Evolutionary conservation across 1,140 invertebrate species (phyloP).

Genomic region (Drosophila prosaltans): DNA sequence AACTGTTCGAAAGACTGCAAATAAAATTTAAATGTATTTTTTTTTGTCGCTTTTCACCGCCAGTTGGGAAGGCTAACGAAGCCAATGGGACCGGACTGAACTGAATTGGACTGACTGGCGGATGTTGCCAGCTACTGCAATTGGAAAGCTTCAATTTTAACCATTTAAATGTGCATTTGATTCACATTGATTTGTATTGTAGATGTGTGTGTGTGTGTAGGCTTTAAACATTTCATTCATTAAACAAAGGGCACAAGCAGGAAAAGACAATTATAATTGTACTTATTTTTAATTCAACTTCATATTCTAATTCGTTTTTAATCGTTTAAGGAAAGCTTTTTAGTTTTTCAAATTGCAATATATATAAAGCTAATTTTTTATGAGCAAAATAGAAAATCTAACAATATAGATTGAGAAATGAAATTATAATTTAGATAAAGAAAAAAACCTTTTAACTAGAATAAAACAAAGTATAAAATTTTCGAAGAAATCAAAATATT

Average conservation of each 20-base stretch:
- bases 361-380: too few species aligned
- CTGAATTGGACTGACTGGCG: neutral
- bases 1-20: conserved; percentile 43
- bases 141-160: conserved; percentile 28
- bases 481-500: too few species aligned
- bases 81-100: conserved; percentile 41
- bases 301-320: too few species aligned
- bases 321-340: too few species aligned
- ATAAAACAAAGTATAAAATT: too few species aligned
- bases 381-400: too few species aligned
- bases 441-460: too few species aligned
- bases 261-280: neutral
- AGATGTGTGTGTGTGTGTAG: neutral
- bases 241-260: neutral
- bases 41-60: conserved; percentile 42
- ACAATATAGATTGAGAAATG: too few species aligned
- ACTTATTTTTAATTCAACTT: too few species aligned
- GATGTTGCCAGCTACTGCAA: conserved; percentile 13
- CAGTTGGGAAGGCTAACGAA: conserved; percentile 42
- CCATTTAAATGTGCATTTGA: conserved; percentile 48
- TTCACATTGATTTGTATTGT: conserved; percentile 4
- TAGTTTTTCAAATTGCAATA: too few species aligned
- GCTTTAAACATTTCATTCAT: conserved; percentile 34
- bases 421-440: too few species aligned
- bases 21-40: conserved; percentile 67